phyloP scores from a whole-genome alignment of 2,113 vertebrate genomes.

The Theropithecus gelada region DNA sequence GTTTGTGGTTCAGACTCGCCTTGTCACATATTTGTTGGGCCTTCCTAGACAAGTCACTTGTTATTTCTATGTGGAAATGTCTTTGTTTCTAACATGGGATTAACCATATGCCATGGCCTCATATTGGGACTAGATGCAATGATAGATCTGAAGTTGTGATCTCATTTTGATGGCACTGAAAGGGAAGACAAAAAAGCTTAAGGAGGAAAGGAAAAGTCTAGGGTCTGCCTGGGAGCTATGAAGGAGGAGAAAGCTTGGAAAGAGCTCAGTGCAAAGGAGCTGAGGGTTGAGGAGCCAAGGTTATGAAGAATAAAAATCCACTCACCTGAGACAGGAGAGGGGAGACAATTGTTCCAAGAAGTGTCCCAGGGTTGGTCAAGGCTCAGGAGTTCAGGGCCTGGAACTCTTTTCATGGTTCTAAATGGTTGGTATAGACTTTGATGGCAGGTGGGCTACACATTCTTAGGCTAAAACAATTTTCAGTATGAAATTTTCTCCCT shows the following conservation, averaged over 20 bases:
- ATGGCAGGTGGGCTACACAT: background rate
- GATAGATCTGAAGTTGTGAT: background rate
- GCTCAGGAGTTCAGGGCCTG: background rate
- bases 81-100: conserved; percentile 28
- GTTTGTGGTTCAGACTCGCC: background rate
- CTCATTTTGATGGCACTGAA: background rate
- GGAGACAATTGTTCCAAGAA: background rate
- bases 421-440: background rate
- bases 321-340: background rate
- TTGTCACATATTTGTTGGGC: background rate
- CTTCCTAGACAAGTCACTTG: background rate
- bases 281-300: background rate
- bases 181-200: background rate
- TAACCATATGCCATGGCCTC: background rate
- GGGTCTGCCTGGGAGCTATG: background rate
- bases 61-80: background rate
- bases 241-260: background rate
- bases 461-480: background rate
- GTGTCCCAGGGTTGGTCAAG: background rate
- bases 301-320: background rate
- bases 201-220: background rate
- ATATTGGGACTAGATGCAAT: background rate
- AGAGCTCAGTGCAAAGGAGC: background rate
- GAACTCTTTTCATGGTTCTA: background rate
- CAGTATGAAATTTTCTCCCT: background rate